A percentile compares a stretch with the other conserved stretches of the same genome.
phyloP scores from a whole-genome alignment of 2,888 invertebrate genomes.

The Xylophagus ater region DNA sequence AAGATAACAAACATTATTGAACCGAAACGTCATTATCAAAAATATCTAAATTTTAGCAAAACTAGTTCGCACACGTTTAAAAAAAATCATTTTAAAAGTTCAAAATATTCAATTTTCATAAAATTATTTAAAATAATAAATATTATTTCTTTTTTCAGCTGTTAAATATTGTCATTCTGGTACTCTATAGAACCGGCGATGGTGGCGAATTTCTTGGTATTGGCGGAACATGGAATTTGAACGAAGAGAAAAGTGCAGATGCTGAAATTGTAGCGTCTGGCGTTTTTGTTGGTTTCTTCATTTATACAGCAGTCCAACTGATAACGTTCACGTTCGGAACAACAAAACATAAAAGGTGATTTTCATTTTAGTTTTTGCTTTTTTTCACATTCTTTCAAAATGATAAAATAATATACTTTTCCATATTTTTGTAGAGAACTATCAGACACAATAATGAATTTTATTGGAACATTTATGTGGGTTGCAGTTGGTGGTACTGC shows the following conservation, averaged over 20 bases:
- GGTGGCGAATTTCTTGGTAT: constrained; percentile 76
- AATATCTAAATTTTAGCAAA: too few species aligned
- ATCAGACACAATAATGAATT: constrained; percentile 78
- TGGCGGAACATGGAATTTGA: constrained; percentile 82
- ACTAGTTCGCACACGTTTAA: too few species aligned
- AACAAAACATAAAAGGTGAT: constrained; percentile 62
- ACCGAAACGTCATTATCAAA: too few species aligned
- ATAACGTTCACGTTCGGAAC: constrained; percentile 66
- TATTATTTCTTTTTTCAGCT: constrained; percentile 51
- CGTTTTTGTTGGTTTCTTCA: constrained; percentile 74
- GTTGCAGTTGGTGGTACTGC: constrained; percentile 76
- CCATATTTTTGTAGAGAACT: constrained; percentile 45
- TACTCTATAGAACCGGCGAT: constrained; percentile 72
- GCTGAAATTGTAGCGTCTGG: constrained; percentile 82
- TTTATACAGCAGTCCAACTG: constrained; percentile 68
- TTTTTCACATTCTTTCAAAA: neutral
- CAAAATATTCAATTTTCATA: too few species aligned
- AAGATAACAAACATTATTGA: too few species aligned
- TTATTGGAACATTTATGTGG: constrained; percentile 75
- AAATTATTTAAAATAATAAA: too few species aligned
- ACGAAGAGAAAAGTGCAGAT: constrained; percentile 78
- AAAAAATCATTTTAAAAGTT: too few species aligned
- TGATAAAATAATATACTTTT: constrained; percentile 16
- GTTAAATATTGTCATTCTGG: constrained; percentile 67
- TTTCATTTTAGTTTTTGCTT: neutral